Evolutionary conservation across 1,140 invertebrate genomes (phyloP).

Genomic region (Apis cerana): DNA sequence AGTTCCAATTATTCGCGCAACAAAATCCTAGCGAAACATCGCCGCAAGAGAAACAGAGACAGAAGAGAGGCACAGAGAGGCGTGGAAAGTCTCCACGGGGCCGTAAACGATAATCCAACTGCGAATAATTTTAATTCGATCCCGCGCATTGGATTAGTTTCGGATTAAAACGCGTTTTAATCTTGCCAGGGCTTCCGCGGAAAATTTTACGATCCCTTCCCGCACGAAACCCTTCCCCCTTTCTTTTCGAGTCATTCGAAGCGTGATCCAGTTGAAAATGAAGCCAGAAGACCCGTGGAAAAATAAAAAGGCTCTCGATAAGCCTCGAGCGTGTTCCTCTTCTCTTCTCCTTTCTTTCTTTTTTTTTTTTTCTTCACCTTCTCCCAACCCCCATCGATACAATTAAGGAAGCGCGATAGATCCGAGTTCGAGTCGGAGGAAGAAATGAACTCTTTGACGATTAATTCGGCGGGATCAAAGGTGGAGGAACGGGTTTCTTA

Average conservation of each 20-base stretch:
- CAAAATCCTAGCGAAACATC: too few species aligned
- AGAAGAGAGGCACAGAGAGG: too few species aligned
- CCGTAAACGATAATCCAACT: not conserved
- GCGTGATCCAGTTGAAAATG: slow-evolving; percentile 57
- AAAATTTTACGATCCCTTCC: slow-evolving; percentile 41
- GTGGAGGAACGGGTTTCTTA: not conserved
- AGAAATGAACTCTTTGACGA: slow-evolving; percentile 56
- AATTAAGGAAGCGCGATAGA: slow-evolving; percentile 53
- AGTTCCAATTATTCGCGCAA: too few species aligned
- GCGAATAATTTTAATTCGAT: slow-evolving; percentile 33
- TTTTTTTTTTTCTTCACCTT: too few species aligned
- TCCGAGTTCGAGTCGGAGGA: not conserved
- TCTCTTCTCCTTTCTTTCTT: not conserved
- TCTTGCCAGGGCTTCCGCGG: not conserved
- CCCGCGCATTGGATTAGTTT: not conserved
- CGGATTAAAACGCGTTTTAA: slow-evolving; percentile 10
- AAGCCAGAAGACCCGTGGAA: slow-evolving; percentile 26
- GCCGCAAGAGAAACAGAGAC: too few species aligned
- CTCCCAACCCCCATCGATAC: slow-evolving; percentile 1
- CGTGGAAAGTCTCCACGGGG: not conserved
- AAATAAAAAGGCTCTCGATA: slow-evolving; percentile 47
- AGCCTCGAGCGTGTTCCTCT: slow-evolving; percentile 15
- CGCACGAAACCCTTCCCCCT: not conserved
- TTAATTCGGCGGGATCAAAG: slow-evolving; percentile 34
- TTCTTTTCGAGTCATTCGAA: not conserved